Percentiles rank a stretch among this genome's conserved stretches.
phyloP scores from a whole-genome alignment of 1,140 invertebrate species.

The Cephus cinctus region DNA sequence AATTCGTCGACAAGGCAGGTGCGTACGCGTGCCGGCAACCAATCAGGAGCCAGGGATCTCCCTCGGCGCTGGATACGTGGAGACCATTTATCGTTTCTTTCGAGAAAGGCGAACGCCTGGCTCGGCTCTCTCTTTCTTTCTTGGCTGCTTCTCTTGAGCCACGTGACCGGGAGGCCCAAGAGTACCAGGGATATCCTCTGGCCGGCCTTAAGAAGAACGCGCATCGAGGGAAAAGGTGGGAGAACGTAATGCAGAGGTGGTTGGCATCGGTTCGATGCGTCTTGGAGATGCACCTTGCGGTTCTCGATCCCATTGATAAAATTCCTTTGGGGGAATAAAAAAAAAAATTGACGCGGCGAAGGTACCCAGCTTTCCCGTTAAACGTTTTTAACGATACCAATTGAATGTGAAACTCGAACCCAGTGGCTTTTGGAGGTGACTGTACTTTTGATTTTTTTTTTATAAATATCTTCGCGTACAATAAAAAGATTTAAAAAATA shows the following conservation, averaged over 20 bases:
- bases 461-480: no score
- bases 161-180: not conserved
- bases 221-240: not conserved
- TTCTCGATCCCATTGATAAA: constrained; percentile 29
- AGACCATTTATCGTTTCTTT: constrained; percentile 29
- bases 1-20: constrained; percentile 50
- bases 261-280: constrained; percentile 9
- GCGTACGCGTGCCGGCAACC: constrained; percentile 50
- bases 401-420: no score
- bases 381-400: no score
- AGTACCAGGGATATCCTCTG: no score
- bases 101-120: constrained; percentile 13
- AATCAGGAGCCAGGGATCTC: constrained; percentile 29
- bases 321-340: no score
- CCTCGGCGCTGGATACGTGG: constrained; percentile 19
- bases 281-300: constrained; percentile 19
- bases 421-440: no score
- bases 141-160: constrained; percentile 4
- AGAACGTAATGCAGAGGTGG: not conserved
- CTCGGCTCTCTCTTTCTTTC: constrained; percentile 7
- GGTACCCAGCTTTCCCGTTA: no score
- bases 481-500: no score
- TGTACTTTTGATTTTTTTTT: no score
- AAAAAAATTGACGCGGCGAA: no score
- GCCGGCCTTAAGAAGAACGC: no score